A percentile compares a stretch with the other conserved stretches of the same genome.
These are phyloP conservation scores for Dicyrtomina minuta DNA, from an alignment of 2,888 invertebrate genomes.

Conservation along the genomic window DNA sequence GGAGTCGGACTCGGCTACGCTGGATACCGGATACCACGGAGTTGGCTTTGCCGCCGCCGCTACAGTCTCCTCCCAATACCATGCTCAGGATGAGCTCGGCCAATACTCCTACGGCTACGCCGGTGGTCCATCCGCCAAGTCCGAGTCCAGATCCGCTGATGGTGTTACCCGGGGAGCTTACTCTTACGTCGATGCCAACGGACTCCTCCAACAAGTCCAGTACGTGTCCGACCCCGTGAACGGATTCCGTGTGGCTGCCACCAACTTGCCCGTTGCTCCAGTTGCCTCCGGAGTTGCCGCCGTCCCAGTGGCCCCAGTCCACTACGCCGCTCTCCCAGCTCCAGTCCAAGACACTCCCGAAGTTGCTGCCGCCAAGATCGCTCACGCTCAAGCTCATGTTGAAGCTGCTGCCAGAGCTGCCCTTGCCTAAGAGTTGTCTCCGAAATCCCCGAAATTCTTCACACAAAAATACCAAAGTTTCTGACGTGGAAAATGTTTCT, in stretches of 20 bases:
- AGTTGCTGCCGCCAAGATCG: slow-evolving; percentile 38
- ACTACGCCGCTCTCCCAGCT: slow-evolving; percentile 38
- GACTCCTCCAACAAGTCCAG: slow-evolving; percentile 64
- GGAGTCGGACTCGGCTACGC: neutral
- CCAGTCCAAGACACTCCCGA: slow-evolving; percentile 39
- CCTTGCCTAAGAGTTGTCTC: no score
- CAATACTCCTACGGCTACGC: slow-evolving; percentile 56
- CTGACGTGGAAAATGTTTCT: no score
- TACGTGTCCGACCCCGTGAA: slow-evolving; percentile 62
- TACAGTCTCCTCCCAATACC: slow-evolving; percentile 57
- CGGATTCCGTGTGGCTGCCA: slow-evolving; percentile 67
- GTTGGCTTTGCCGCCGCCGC: slow-evolving; percentile 40
- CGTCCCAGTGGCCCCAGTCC: slow-evolving; percentile 41
- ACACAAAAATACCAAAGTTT: no score
- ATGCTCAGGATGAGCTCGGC: slow-evolving; percentile 63
- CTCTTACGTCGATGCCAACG: slow-evolving; percentile 63
- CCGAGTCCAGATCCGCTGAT: slow-evolving; percentile 62
- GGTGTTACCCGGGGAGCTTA: slow-evolving; percentile 66
- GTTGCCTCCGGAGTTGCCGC: slow-evolving; percentile 52
- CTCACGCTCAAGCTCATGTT: slow-evolving; percentile 37
- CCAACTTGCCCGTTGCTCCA: slow-evolving; percentile 61
- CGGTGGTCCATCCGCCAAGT: slow-evolving; percentile 64
- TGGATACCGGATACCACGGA: neutral
- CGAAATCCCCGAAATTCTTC: no score
- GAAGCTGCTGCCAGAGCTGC: slow-evolving; percentile 38